Percentiles rank a stretch among this genome's conserved stretches.
These are phyloP conservation scores for Ia io DNA, from an alignment of 2,113 vertebrate genomes.

Conservation along the genomic window DNA sequence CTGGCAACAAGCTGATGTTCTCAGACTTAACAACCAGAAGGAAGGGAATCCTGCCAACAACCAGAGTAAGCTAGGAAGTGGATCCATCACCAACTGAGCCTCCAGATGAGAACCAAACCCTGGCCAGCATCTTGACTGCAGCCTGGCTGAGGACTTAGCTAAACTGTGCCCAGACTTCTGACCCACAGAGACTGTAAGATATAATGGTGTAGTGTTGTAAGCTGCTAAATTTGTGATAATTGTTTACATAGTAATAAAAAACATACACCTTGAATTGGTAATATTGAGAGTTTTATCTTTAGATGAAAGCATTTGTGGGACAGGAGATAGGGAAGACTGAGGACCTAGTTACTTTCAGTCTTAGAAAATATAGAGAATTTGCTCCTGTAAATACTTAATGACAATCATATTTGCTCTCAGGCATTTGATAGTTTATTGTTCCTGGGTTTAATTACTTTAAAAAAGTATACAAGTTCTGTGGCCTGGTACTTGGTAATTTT, in stretches of 20 bases:
- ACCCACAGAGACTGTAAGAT: neutral
- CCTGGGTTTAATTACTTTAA: neutral
- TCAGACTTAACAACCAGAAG: neutral
- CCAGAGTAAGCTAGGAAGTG: neutral
- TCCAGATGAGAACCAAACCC: neutral
- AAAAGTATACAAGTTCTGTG: neutral
- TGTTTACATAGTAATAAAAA: neutral
- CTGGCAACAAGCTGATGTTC: neutral
- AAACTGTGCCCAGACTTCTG: neutral
- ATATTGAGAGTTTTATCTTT: neutral
- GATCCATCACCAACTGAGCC: neutral
- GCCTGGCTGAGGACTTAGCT: neutral
- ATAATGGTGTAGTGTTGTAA: neutral
- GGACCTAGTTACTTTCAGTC: neutral
- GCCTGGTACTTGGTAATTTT: conserved; percentile 13
- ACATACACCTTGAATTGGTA: neutral
- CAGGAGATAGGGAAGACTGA: neutral
- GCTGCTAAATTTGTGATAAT: neutral
- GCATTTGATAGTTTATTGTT: neutral
- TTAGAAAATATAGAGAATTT: neutral
- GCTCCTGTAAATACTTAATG: neutral
- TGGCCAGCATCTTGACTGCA: neutral
- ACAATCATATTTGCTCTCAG: neutral
- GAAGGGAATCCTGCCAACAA: neutral
- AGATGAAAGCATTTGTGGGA: neutral